Evolutionary conservation across 1,140 invertebrate genomes (phyloP).

Genomic region (Campoletis sonorensis): DNA sequence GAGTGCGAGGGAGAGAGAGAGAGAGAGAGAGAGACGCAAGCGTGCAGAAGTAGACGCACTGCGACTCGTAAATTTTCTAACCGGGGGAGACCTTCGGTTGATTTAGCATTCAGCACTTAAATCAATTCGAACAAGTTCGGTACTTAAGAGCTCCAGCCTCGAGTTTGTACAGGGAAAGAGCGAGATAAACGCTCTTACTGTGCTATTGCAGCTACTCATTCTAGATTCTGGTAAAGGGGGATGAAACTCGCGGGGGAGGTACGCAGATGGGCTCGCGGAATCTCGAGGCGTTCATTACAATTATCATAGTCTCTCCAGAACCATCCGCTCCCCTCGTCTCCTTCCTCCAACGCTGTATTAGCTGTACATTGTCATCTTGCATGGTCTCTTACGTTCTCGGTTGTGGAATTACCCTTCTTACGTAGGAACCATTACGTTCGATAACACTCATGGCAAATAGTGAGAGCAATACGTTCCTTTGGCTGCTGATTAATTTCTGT

Average conservation of each 20-base stretch:
- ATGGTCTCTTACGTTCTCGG: background rate
- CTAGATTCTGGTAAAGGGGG: constrained; percentile 58
- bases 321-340: constrained; percentile 48
- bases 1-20: constrained; percentile 11
- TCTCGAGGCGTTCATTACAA: constrained; percentile 76
- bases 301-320: constrained; percentile 74
- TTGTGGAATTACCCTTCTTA: background rate
- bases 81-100: constrained; percentile 64
- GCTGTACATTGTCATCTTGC: background rate
- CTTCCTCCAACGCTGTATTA: background rate
- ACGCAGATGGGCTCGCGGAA: constrained; percentile 74
- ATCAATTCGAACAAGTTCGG: constrained; percentile 77
- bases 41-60: constrained; percentile 30
- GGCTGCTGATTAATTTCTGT: too few relatives aligned
- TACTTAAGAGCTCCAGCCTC: constrained; percentile 72
- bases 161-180: constrained; percentile 66
- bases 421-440: background rate
- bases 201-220: constrained; percentile 57
- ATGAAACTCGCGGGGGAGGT: constrained; percentile 49
- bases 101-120: constrained; percentile 77
- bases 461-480: background rate
- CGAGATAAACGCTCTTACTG: constrained; percentile 35
- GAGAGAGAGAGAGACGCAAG: constrained; percentile 19
- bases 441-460: background rate
- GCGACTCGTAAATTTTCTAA: constrained; percentile 44